Conservation (phyloP, 2,113 vertebrate species). For the Gnathonemus echidnorhynchus region DNA sequence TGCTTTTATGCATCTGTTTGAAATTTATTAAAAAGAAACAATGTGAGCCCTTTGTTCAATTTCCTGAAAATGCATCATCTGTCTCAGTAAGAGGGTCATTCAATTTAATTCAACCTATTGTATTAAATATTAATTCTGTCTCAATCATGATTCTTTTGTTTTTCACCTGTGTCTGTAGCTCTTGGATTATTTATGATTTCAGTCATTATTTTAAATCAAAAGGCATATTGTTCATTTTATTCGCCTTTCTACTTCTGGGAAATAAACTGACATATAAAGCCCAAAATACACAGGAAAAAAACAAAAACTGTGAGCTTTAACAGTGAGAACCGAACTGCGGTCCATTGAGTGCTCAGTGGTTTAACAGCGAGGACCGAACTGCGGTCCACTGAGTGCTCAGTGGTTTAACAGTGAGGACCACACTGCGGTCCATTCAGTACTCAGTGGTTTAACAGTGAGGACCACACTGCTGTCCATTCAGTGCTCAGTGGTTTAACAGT, state of each 20-base stretch:
- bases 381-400: not conserved
- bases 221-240: constrained; percentile 1
- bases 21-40: constrained; percentile 20
- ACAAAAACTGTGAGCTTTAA: not conserved
- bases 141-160: not conserved
- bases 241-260: constrained; percentile 2
- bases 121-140: constrained; percentile 12
- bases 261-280: not conserved
- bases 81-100: not conserved
- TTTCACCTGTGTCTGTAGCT: not conserved
- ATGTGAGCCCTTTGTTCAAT: not conserved
- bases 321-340: not conserved
- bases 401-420: not conserved
- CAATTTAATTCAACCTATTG: not conserved
- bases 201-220: constrained; percentile 12
- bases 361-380: not conserved
- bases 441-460: not conserved
- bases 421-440: not conserved
- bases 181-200: constrained; percentile 1
- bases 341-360: not conserved
- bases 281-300: not conserved
- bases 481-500: not conserved
- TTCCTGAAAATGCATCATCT: constrained; percentile 1
- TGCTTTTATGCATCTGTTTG: constrained; percentile 13
- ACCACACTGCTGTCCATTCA: not conserved